Evolutionary conservation across 2,888 invertebrate genomes (phyloP).

Genomic region (Drosophila barbarae): DNA sequence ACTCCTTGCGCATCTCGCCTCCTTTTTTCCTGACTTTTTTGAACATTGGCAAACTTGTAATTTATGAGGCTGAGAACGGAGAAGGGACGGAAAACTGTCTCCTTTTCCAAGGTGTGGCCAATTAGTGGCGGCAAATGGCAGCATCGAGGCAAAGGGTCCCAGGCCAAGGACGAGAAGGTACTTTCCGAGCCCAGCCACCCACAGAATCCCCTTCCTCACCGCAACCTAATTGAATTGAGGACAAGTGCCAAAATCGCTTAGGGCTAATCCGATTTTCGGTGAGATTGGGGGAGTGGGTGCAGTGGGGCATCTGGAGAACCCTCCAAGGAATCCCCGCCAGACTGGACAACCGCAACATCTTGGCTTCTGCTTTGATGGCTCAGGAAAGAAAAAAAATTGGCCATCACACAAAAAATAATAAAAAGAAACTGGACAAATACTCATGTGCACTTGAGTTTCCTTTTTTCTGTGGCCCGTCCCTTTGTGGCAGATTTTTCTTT

Average conservation of each 20-base stretch:
- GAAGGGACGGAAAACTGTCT: slow-evolving; percentile 29
- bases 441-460: slow-evolving; percentile 57
- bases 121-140: slow-evolving; percentile 67
- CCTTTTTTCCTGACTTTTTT: slow-evolving; percentile 24
- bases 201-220: slow-evolving; percentile 12
- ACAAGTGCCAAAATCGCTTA: slow-evolving; percentile 75
- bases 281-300: slow-evolving; percentile 55
- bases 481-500: slow-evolving; percentile 49
- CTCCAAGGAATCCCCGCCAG: slow-evolving; percentile 38
- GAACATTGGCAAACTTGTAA: slow-evolving; percentile 60
- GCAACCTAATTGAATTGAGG: slow-evolving; percentile 74
- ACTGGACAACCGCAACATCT: slow-evolving; percentile 67
- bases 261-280: slow-evolving; percentile 78
- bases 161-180: slow-evolving; percentile 20
- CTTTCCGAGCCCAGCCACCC: slow-evolving; percentile 27
- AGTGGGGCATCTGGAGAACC: slow-evolving; percentile 15
- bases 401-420: slow-evolving; percentile 13
- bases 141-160: slow-evolving; percentile 10
- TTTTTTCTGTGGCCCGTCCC: slow-evolving; percentile 41
- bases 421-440: slow-evolving; percentile 48
- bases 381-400: slow-evolving; percentile 11
- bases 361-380: slow-evolving; percentile 50
- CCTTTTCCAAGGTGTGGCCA: slow-evolving; percentile 58
- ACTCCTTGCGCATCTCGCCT: slow-evolving; percentile 37
- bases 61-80: slow-evolving; percentile 67